A percentile compares a stretch with the other conserved stretches of the same genome.
These are phyloP conservation scores for Drusus annulatus DNA, from an alignment of 1,140 invertebrate species.

Conservation along the genomic window DNA sequence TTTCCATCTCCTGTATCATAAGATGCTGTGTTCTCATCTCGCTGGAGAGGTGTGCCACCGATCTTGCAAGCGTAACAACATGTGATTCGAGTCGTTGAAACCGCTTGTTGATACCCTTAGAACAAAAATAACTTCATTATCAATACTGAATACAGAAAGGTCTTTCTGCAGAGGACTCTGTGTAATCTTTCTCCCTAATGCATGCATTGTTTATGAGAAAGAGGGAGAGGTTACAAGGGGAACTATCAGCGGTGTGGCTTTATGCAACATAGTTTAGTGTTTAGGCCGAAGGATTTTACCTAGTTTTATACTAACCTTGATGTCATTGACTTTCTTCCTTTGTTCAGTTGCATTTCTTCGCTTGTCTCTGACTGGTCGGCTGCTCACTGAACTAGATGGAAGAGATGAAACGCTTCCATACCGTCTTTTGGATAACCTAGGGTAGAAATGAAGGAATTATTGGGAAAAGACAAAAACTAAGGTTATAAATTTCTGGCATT, in stretches of 20 bases:
- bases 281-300: too few relatives aligned
- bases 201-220: too few relatives aligned
- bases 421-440: constrained; percentile 63
- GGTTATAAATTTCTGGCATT: too few relatives aligned
- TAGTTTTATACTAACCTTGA: constrained; percentile 72
- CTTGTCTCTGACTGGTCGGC: constrained; percentile 79
- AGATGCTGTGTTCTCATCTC: constrained; percentile 94
- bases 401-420: constrained; percentile 87
- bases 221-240: too few relatives aligned
- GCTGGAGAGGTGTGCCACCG: constrained; percentile 93
- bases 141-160: too few relatives aligned
- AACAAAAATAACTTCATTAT: constrained; percentile 32
- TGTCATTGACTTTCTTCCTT: constrained; percentile 83
- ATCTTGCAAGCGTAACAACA: constrained; percentile 91
- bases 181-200: too few relatives aligned
- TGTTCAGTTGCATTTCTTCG: constrained; percentile 75
- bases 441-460: constrained; percentile 12
- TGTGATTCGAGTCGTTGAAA: constrained; percentile 93
- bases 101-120: constrained; percentile 86
- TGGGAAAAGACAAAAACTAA: neutral
- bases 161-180: too few relatives aligned
- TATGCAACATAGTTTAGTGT: too few relatives aligned
- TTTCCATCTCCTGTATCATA: constrained; percentile 92
- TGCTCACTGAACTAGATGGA: constrained; percentile 86
- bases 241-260: too few relatives aligned